phyloP scores from a whole-genome alignment of 2,888 invertebrate genomes.

The Cantharis flavilabris region DNA sequence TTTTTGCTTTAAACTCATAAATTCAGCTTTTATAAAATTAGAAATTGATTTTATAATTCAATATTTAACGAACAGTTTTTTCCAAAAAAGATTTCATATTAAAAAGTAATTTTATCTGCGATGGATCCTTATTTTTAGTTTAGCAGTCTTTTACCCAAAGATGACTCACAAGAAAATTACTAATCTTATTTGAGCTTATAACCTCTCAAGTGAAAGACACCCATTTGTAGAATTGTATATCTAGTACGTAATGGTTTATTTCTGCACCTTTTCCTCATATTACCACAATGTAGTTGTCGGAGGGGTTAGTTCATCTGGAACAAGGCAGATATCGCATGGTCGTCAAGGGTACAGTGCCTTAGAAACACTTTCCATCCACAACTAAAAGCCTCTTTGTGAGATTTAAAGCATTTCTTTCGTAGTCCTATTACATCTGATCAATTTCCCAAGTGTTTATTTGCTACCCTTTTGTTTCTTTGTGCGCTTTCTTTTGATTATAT shows the following conservation, averaged over 20 bases:
- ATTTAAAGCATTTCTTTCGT: conserved; percentile 31
- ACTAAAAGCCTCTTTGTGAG: conserved; percentile 33
- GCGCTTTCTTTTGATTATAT: conserved; percentile 21
- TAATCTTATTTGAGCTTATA: conserved; percentile 22
- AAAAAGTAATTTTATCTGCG: not conserved
- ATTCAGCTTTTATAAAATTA: not conserved
- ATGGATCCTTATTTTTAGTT: not conserved
- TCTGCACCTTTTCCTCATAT: conserved; percentile 24
- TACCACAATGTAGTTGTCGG: conserved; percentile 23
- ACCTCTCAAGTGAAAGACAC: conserved; percentile 16
- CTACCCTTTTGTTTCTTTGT: conserved; percentile 27
- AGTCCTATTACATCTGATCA: conserved; percentile 31
- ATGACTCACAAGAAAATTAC: conserved; percentile 15
- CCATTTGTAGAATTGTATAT: conserved; percentile 20
- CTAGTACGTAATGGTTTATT: conserved; percentile 19
- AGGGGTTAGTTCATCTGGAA: conserved; percentile 27
- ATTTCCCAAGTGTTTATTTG: conserved; percentile 35
- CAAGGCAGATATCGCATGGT: conserved; percentile 23
- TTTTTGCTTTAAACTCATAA: not conserved
- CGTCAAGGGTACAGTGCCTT: conserved; percentile 26
- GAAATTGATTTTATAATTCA: not conserved
- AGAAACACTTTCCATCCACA: conserved; percentile 31
- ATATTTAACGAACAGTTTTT: not conserved
- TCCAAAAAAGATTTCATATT: not conserved
- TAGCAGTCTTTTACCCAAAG: not conserved